Conservation (phyloP, 2,888 invertebrate species). For the Adelphocoris suturalis region DNA sequence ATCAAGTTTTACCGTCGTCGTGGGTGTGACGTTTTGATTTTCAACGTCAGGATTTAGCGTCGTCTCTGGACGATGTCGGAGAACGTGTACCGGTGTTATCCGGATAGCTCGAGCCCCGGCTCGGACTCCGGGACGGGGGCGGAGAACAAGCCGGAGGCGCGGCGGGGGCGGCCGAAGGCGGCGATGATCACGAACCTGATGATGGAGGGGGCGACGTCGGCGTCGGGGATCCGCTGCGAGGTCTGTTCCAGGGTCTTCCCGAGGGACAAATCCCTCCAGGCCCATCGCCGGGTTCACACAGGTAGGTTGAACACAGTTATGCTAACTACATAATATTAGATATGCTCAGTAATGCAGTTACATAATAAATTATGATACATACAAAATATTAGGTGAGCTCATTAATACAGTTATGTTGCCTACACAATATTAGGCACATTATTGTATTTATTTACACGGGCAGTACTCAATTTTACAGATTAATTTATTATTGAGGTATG, state of each 20-base stretch:
- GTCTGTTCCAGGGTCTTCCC: slow-evolving; percentile 87
- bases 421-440: no score
- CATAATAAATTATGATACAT: no score
- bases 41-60: no score
- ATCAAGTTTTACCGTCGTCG: no score
- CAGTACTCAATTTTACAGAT: no score
- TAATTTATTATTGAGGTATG: no score
- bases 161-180: slow-evolving; percentile 84
- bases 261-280: slow-evolving; percentile 87
- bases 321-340: no score
- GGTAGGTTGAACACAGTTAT: slow-evolving; percentile 79
- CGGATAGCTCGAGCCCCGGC: slow-evolving; percentile 50
- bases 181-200: slow-evolving; percentile 85
- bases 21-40: no score
- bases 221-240: slow-evolving; percentile 85
- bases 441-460: no score
- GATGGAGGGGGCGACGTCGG: slow-evolving; percentile 85
- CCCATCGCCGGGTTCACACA: slow-evolving; percentile 84
- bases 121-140: slow-evolving; percentile 43
- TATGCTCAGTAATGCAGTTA: no score
- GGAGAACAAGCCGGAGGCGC: slow-evolving; percentile 70
- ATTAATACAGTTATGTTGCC: no score
- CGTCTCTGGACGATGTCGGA: slow-evolving; percentile 55
- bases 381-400: no score
- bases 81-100: slow-evolving; percentile 59